Base-by-base conservation (phyloP, 2,888 invertebrate species). In the Antitype chi region DNA sequence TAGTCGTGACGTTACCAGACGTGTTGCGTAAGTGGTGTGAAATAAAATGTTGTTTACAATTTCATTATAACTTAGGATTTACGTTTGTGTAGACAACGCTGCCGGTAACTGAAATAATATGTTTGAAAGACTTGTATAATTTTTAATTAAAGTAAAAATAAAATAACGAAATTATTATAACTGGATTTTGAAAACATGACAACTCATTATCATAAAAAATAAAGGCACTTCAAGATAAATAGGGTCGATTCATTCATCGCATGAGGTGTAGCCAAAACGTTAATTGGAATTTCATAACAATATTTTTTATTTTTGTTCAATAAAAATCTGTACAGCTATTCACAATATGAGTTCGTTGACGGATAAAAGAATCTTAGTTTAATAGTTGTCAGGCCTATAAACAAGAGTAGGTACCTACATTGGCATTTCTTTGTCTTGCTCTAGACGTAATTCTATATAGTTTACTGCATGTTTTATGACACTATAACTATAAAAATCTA, bases 391-490 rank as follows among this genome's bases (percentile, higher is more conserved):
- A 71, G 52, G 53, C 71, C 52, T n/a, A 43, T 13, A 28, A 64
- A 71, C 70, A 71, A 67, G 52, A 64, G 23, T 38, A 38, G 38
- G 38, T n/a, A 25, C n/a, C n/a, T n/a, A n/a, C 32, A 77, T 73
- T 38, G 17, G 11, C 43, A 81, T 74, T 77, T 66, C 69, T 72
- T 77, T 78, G 55, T 78, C 49, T 83, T 11, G 11, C 17, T 70
- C 43, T n/a, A 13, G 5, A 72, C 67, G 55, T 78, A 47, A 63
- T 55, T 85, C 53, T 72, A 53, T 59, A 72, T 23, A 66, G 9
- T 82, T 69, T 32, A 77, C 32, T 82, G 62, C 62, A 63, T 63
- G 82, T 80, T 69, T 64, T 75, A 82, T 32, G 13, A 75, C 67
- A 60, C 53, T 53, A 71, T 47, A 63, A 57, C 63, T 49, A 63